Evolutionary conservation across 2,888 invertebrate species (phyloP).

Genomic region (Hyalella azteca): DNA sequence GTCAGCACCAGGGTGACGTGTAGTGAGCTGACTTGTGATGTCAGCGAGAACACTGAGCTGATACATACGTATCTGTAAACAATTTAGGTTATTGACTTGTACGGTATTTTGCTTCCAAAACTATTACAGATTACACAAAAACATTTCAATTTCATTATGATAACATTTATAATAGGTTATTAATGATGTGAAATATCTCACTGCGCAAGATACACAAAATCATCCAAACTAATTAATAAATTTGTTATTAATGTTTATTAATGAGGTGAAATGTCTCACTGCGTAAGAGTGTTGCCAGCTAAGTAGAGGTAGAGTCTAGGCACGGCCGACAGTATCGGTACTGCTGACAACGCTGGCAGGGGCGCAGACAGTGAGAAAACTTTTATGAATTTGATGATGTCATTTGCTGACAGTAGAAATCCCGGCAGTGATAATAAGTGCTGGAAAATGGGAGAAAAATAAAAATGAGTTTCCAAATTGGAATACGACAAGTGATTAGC

Average conservation of each 20-base stretch:
- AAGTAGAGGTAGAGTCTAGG: constrained; percentile 81
- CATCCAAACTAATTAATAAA: no score
- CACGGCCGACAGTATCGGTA: constrained; percentile 65
- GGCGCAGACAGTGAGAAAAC: constrained; percentile 74
- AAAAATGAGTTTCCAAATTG: no score
- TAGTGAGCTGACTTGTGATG: constrained; percentile 90
- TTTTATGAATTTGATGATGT: constrained; percentile 78
- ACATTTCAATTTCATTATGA: no score
- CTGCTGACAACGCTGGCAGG: constrained; percentile 64
- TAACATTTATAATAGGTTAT: no score
- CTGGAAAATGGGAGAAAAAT: no score
- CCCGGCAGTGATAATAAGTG: constrained; percentile 90
- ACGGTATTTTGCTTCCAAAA: no score
- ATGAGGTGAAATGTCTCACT: constrained; percentile 75
- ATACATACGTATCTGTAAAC: constrained; percentile 79
- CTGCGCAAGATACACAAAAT: no score
- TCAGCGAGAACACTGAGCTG: constrained; percentile 90
- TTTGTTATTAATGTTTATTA: no score
- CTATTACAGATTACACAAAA: no score
- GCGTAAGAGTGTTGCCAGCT: constrained; percentile 82
- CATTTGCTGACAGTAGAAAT: constrained; percentile 79
- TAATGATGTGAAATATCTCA: no score
- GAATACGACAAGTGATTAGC: no score
- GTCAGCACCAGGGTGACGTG: constrained; percentile 96
- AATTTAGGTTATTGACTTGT: no score